Base-by-base conservation (phyloP, 2,113 vertebrate species). In the Asarcornis scutulata region DNA sequence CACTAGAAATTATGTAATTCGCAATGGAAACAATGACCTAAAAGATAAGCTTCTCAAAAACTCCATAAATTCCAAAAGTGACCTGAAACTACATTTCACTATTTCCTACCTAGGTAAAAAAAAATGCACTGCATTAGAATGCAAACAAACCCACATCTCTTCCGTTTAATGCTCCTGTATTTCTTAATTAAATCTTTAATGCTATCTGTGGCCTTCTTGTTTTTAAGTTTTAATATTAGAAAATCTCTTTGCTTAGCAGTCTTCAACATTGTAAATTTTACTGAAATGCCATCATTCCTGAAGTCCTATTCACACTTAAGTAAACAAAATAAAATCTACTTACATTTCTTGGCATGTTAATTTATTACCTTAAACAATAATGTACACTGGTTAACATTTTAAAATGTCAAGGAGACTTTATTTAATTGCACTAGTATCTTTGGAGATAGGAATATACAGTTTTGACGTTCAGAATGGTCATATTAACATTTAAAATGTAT, bases 361-460 rank as follows among this genome's bases (percentile, higher is more conserved):
- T 96, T 96, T 48, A 86, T 96, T 95, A 91, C 48, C 56, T 42
- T 94, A 73, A 60, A 72, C 72, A 95, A 89, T 95, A 93, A 75
- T 48, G 10, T 67, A 91, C 12, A 91, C 15, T 3, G 5, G 63
- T 56, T 95, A 97, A 94, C 93, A 94, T 97, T 98, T 97, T 75
- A 77, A 98, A 97, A 97, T 97, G 96, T 97, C 95, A 97, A 66
- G 50, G 8, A 74, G 58, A 96, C 40, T 89, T 92, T 92, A 25
- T 73, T 96, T 97, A 95, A 96, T 96, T 97, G 58, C 87, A 83
- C 48, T 63, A 21, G 8, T 79, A 91, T 68, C 48, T 94, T 93
- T 73, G 29, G 29, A 92, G 80, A 88, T 62, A 55, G 34, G 78
- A 89, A 48, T 91, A 91, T 31, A 92, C 7, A 96, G 53, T 90